Evolutionary conservation across 30 jellyfish, hydroid and myxozoan genomes (phyloP).

Genomic region (Pseudorhiza aurosa): DNA sequence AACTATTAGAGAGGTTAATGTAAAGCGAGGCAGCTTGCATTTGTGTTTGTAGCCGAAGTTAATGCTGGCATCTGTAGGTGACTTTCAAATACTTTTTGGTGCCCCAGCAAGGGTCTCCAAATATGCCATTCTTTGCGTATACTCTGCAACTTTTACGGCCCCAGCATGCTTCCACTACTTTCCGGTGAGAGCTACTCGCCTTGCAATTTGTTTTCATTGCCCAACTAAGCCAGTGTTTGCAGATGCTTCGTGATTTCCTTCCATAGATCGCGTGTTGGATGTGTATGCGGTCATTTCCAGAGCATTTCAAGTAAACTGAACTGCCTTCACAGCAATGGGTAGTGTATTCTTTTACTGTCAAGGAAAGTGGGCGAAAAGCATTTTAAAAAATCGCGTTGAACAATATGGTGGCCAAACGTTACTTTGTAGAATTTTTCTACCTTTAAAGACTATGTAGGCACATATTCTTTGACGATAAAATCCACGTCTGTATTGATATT

Average conservation of each 20-base stretch:
- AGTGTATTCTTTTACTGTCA: constrained; percentile 6
- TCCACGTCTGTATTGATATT: too few relatives aligned
- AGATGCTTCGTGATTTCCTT: constrained; percentile 3
- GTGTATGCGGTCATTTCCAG: constrained; percentile 13
- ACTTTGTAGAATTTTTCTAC: too few relatives aligned
- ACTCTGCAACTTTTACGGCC: constrained; percentile 30
- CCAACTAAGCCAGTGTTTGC: constrained; percentile 27
- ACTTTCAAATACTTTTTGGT: constrained; percentile 42
- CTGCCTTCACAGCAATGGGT: constrained; percentile 26
- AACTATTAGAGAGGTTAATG: too few relatives aligned
- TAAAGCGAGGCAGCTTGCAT: too few relatives aligned
- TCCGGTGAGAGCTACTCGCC: constrained; percentile 18
- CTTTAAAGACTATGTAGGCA: too few relatives aligned
- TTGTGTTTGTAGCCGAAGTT: too few relatives aligned
- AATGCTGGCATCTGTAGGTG: constrained; percentile 57
- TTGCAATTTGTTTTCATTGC: constrained; percentile 45
- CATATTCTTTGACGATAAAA: too few relatives aligned
- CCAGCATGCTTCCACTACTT: constrained; percentile 20
- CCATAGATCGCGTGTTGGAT: constrained; percentile 55
- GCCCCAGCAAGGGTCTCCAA: constrained; percentile 66
- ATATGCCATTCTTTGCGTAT: constrained; percentile 33
- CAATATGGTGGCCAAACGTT: too few relatives aligned
- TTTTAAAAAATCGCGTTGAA: too few relatives aligned
- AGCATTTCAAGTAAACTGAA: background rate
- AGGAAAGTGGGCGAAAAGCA: too few relatives aligned